These are phyloP conservation scores for Cephus nigrinus DNA, from an alignment of 2,888 invertebrate species.

Conservation along the genomic window DNA sequence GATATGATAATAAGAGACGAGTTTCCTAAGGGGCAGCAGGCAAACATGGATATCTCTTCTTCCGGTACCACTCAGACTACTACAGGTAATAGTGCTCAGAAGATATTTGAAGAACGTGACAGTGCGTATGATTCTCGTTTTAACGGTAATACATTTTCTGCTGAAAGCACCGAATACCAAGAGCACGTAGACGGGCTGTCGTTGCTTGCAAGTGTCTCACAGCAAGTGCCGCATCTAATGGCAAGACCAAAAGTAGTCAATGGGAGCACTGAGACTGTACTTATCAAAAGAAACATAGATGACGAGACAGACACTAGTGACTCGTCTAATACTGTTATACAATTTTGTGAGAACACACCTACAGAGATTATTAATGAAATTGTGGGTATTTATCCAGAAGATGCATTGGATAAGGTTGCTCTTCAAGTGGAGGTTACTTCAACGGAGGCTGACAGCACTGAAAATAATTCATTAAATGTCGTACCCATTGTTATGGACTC, in stretches of 20 bases:
- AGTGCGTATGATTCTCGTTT: not conserved
- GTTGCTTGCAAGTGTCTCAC: constrained; percentile 58
- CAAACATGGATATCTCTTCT: not conserved
- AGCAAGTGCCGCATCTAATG: constrained; percentile 42
- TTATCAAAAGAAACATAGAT: constrained; percentile 20
- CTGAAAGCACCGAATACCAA: constrained; percentile 34
- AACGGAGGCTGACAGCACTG: constrained; percentile 33
- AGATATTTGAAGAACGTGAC: not conserved
- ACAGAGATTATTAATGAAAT: constrained; percentile 38
- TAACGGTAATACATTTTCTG: not conserved
- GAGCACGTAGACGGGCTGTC: constrained; percentile 60
- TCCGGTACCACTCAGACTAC: not conserved
- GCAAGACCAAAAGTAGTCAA: not conserved
- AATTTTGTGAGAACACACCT: constrained; percentile 30
- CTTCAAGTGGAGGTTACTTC: constrained; percentile 52
- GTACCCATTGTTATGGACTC: constrained; percentile 26
- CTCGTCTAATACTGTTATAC: constrained; percentile 28
- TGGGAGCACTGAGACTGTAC: not conserved
- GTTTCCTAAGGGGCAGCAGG: not conserved
- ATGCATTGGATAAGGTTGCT: constrained; percentile 49
- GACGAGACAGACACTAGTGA: constrained; percentile 30
- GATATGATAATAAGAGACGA: not conserved
- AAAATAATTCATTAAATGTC: constrained; percentile 24
- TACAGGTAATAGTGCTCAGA: not conserved
- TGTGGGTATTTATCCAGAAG: constrained; percentile 51